These are phyloP conservation scores for Tapirus terrestris DNA, from an alignment of 2,113 vertebrate genomes.

Conservation along the genomic window DNA sequence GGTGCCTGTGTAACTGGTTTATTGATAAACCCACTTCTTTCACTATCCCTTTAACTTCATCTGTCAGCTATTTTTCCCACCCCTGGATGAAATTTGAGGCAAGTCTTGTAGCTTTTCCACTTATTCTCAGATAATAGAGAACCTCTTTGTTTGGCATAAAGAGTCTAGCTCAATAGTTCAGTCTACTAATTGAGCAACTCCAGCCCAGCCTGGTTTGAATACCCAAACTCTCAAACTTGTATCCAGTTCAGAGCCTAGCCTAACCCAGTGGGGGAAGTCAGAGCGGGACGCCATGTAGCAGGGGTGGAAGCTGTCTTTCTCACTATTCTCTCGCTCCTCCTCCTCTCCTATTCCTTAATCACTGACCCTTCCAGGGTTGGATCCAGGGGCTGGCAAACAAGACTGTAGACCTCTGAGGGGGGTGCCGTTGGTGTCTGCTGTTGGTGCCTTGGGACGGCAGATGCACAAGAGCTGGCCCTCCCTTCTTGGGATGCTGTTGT, in stretches of 20 bases:
- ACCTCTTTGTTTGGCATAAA: not conserved
- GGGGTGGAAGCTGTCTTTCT: not conserved
- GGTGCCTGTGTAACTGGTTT: not conserved
- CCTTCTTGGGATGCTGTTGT: not conserved
- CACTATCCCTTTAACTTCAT: not conserved
- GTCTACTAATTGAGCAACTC: not conserved
- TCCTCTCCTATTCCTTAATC: not conserved
- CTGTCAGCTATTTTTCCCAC: not conserved
- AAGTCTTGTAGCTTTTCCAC: not conserved
- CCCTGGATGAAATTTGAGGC: not conserved
- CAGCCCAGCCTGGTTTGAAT: not conserved
- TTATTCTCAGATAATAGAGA: not conserved
- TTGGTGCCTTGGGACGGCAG: not conserved
- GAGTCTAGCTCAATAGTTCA: not conserved
- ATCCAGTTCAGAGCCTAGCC: not conserved
- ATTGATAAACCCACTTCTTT: not conserved
- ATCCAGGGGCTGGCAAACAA: not conserved
- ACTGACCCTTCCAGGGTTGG: not conserved
- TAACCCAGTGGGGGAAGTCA: not conserved
- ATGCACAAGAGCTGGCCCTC: not conserved
- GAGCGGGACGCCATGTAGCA: not conserved
- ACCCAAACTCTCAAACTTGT: not conserved
- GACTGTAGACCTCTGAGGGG: not conserved
- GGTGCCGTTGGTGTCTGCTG: fast-evolving
- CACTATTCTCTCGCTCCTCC: not conserved